Conservation (phyloP, 23 tunicate species). For the Botrylloides violaceus region DNA sequence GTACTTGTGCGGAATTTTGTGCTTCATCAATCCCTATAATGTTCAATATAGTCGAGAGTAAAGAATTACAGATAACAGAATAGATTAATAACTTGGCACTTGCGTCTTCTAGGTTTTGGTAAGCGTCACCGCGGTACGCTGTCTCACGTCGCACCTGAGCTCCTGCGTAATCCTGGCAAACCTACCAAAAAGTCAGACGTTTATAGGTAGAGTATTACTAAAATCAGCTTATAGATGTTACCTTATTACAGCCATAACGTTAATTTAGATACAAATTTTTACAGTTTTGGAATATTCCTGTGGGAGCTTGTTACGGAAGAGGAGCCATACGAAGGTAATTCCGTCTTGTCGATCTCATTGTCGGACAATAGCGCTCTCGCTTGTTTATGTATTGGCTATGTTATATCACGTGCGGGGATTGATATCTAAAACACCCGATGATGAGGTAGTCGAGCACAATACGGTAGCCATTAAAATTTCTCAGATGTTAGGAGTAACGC, state of each 20-base stretch:
- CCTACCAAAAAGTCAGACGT: conserved; percentile 32
- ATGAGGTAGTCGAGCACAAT: too few species aligned
- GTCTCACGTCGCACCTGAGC: conserved; percentile 50
- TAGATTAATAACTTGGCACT: not conserved
- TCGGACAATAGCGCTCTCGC: not conserved
- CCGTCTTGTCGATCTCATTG: not conserved
- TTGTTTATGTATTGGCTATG: not conserved
- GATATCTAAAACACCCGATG: too few species aligned
- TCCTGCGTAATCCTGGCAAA: conserved; percentile 4
- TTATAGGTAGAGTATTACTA: conserved; percentile 53
- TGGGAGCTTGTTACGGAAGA: conserved; percentile 37
- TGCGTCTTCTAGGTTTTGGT: not conserved
- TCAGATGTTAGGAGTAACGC: not conserved
- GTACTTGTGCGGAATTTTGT: too few species aligned
- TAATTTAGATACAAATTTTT: not conserved
- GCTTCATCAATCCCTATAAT: too few species aligned
- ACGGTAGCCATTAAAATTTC: too few species aligned
- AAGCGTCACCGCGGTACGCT: conserved; percentile 16
- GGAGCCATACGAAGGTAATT: conserved; percentile 30
- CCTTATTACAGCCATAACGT: too few species aligned
- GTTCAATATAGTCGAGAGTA: too few species aligned
- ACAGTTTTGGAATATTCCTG: conserved; percentile 38
- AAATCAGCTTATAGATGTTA: too few species aligned
- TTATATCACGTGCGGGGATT: too few species aligned
- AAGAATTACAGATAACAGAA: too few species aligned